phyloP scores from a whole-genome alignment of 1,140 invertebrate species.

The Drosophila sproati region DNA sequence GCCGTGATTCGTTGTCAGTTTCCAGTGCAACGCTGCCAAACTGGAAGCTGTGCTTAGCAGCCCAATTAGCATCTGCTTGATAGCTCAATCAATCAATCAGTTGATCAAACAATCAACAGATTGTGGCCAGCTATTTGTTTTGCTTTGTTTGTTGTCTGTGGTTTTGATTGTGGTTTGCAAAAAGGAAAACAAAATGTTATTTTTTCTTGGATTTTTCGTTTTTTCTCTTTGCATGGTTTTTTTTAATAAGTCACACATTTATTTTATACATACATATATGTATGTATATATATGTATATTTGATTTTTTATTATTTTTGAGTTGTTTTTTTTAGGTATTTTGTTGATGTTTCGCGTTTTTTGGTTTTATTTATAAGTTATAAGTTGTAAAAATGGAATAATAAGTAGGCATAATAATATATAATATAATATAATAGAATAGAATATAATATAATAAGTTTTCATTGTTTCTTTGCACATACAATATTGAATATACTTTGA shows the following conservation, averaged over 20 bases:
- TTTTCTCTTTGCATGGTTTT: slow-evolving; percentile 65
- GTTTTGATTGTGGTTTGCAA: slow-evolving; percentile 11
- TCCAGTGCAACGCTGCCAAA: slow-evolving; percentile 20
- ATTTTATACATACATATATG: slow-evolving; percentile 64
- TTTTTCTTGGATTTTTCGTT: slow-evolving; percentile 42
- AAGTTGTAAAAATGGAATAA: slow-evolving; percentile 83
- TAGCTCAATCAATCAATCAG: too few species aligned
- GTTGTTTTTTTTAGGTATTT: slow-evolving; percentile 35
- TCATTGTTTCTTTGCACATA: slow-evolving; percentile 70
- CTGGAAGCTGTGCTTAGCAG: slow-evolving; percentile 9
- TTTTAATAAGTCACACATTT: slow-evolving; percentile 80
- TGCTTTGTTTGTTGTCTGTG: slow-evolving; percentile 5
- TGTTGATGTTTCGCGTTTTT: slow-evolving; percentile 38
- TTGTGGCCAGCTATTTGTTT: too few species aligned
- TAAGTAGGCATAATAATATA: slow-evolving; percentile 82
- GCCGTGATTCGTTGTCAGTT: slow-evolving; percentile 7
- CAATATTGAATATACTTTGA: slow-evolving; percentile 71
- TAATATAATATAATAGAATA: slow-evolving; percentile 80
- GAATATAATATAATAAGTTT: slow-evolving; percentile 79
- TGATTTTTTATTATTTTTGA: slow-evolving; percentile 29
- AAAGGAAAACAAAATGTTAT: slow-evolving; percentile 67
- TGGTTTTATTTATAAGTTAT: slow-evolving; percentile 74
- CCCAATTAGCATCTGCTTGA: slow-evolving; percentile 17
- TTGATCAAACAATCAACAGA: too few species aligned
- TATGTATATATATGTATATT: slow-evolving; percentile 33